Evolutionary conservation across 1,140 invertebrate species (phyloP).

Genomic region (Neocloeon triangulifer): DNA sequence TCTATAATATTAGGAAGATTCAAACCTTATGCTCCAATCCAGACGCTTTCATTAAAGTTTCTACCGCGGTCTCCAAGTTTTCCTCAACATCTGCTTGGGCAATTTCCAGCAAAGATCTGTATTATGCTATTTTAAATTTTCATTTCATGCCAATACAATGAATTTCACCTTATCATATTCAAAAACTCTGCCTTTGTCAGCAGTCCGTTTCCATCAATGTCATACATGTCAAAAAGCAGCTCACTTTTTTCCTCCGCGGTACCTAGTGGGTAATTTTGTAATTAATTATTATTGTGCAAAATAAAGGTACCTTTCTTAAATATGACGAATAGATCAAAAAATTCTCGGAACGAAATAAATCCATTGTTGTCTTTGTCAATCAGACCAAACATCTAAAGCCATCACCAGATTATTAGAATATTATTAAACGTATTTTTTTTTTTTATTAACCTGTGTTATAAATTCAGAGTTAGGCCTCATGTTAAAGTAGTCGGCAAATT

Average conservation of each 20-base stretch:
- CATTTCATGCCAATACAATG: too few relatives aligned
- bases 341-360: slow-evolving; percentile 39
- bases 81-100: slow-evolving; percentile 20
- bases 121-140: too few relatives aligned
- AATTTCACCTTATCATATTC: slow-evolving; percentile 27
- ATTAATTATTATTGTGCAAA: neutral
- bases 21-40: slow-evolving; percentile 17
- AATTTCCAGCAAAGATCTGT: slow-evolving; percentile 26
- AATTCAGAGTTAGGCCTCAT: slow-evolving; percentile 29
- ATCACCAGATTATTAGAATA: slow-evolving; percentile 3
- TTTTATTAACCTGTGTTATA: slow-evolving; percentile 19
- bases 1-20: too few relatives aligned
- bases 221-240: slow-evolving; percentile 36
- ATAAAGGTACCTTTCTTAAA: slow-evolving; percentile 27
- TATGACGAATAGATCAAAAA: slow-evolving; percentile 34
- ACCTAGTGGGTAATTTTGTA: slow-evolving; percentile 11
- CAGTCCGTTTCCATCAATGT: slow-evolving; percentile 22
- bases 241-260: slow-evolving; percentile 26
- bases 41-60: slow-evolving; percentile 19
- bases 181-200: slow-evolving; percentile 25
- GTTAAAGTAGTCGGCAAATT: slow-evolving; percentile 35
- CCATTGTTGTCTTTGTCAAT: slow-evolving; percentile 37
- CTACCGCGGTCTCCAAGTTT: slow-evolving; percentile 17
- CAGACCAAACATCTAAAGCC: slow-evolving; percentile 31
- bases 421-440: slow-evolving; percentile 14